A percentile compares a stretch with the other conserved stretches of the same genome.
Evolutionary conservation across 2,888 invertebrate species (phyloP).

Genomic region (Drosophila neonasuta): DNA sequence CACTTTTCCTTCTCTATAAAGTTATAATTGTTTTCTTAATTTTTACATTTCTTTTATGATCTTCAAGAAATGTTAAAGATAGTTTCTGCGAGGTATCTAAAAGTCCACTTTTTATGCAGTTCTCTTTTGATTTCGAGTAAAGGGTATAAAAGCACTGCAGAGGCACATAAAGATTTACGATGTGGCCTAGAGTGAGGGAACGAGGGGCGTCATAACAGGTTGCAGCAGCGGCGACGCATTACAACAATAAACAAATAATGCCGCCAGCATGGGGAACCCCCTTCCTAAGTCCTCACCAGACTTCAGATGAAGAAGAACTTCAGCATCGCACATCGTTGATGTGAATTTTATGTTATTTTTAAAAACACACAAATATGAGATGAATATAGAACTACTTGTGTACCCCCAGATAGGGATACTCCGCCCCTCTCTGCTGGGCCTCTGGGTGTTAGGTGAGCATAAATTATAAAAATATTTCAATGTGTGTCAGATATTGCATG

Average conservation of each 20-base stretch:
- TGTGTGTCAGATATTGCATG: conserved; percentile 69
- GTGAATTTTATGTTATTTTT: conserved; percentile 60
- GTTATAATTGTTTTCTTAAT: not conserved
- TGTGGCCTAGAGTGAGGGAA: conserved; percentile 18
- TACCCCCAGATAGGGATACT: conserved; percentile 42
- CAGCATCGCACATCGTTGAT: conserved; percentile 44
- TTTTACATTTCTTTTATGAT: not conserved
- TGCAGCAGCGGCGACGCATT: conserved; percentile 46
- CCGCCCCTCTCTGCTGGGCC: conserved; percentile 19
- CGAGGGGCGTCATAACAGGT: conserved; percentile 50
- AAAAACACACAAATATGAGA: conserved; percentile 56
- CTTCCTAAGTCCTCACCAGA: conserved; percentile 7
- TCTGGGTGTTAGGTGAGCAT: conserved; percentile 59
- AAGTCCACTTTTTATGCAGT: not conserved
- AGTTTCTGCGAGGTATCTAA: not conserved
- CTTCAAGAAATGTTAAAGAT: not conserved
- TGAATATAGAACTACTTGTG: conserved; percentile 33
- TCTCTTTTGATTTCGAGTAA: not conserved
- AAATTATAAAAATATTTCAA: conserved; percentile 73
- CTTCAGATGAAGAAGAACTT: conserved; percentile 51
- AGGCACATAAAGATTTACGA: conserved; percentile 52
- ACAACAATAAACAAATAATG: conserved; percentile 61
- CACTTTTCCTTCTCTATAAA: too few species aligned
- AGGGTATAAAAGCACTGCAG: conserved; percentile 29
- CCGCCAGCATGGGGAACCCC: conserved; percentile 19